Base-by-base conservation (phyloP, 2,113 vertebrate genomes). In the Periophthalmus modestus region DNA sequence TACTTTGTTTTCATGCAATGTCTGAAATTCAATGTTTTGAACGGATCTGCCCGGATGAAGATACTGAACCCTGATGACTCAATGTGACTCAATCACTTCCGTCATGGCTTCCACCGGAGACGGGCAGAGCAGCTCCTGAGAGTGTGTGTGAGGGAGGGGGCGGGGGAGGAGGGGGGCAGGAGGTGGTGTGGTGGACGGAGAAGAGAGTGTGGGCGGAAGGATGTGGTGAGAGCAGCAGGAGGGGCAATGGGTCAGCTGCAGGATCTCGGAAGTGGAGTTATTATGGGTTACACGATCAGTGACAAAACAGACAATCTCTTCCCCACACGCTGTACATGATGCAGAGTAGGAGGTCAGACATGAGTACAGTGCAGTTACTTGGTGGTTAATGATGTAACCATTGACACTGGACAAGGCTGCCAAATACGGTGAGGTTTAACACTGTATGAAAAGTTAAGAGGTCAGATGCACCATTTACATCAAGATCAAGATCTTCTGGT, bases 171-270 rank as follows among this genome's bases (percentile, higher is more conserved):
- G 63, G 69, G 55, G 65, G 66, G 54, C 63, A 74, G 73, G 81
- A 81, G 82, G 87, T 73, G 69, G 77, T 82, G 68, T 57, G 39
- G 50, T 78, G 75, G 67, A 48, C 33, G 65, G 82, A 70, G 55
- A 3, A 16, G 43, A 65, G 70, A 62, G 46, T 36, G 70, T 77
- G 72, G 71, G 71, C 36, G 88, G 91, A 91, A 91, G 93, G 91
- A 94, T 92, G 93, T 90, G 89, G 89, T 11, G 76, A 82, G 81
- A 33, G 21, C 73, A 80, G 87, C 87, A 80, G 91, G 86, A 86
- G 87, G 89, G 80, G 80, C 83, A 88, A 85, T 87, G 91, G 92
- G 90, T 93, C 93, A 92, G 86, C 78, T 90, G 89, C 85, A 85
- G 87, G 89, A 91, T 91, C 89, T 88, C 81, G 84, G 88, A 90